phyloP scores from a whole-genome alignment of 2,797 vertebrate species.

The Leptatherina wallacei region DNA sequence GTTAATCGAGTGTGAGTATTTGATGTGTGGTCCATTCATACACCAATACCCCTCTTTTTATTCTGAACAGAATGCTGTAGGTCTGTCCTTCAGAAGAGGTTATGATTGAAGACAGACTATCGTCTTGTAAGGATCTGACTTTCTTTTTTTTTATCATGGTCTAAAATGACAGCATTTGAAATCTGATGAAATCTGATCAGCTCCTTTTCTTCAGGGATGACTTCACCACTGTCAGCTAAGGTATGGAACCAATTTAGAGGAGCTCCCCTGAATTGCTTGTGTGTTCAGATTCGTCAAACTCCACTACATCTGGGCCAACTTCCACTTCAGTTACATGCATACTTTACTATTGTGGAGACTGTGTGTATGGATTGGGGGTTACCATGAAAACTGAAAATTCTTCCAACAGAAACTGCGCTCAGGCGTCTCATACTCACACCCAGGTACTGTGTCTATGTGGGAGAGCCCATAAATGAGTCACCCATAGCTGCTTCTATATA shows the following conservation, averaged over 20 bases:
- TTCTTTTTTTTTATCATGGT: slow-evolving; percentile 35
- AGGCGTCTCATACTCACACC: slow-evolving; percentile 66
- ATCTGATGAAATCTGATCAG: slow-evolving; percentile 62
- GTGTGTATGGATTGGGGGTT: slow-evolving; percentile 42
- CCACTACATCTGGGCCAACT: slow-evolving; percentile 67
- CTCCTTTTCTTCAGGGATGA: slow-evolving; percentile 67
- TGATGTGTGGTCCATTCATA: slow-evolving; percentile 58
- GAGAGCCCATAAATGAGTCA: slow-evolving; percentile 76
- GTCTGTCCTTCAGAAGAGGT: slow-evolving; percentile 54
- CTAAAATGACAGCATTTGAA: slow-evolving; percentile 61
- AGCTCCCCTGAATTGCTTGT: slow-evolving; percentile 72
- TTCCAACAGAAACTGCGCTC: slow-evolving; percentile 54
- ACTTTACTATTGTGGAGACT: slow-evolving; percentile 41
- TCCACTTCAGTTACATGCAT: slow-evolving; percentile 65
- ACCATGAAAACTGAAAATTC: slow-evolving; percentile 68
- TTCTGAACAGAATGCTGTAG: slow-evolving; percentile 42
- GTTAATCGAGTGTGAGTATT: slow-evolving; percentile 73
- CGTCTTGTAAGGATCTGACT: slow-evolving; percentile 42
- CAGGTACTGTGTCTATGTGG: slow-evolving; percentile 61
- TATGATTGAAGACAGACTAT: slow-evolving; percentile 44
- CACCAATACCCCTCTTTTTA: slow-evolving; percentile 7
- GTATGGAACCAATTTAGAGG: slow-evolving; percentile 82
- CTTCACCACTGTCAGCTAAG: slow-evolving; percentile 76
- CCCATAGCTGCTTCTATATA: slow-evolving; percentile 72
- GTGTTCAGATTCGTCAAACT: slow-evolving; percentile 73